phyloP scores from a whole-genome alignment of 2,888 invertebrate species.

The Pachliopta kotzebuea region DNA sequence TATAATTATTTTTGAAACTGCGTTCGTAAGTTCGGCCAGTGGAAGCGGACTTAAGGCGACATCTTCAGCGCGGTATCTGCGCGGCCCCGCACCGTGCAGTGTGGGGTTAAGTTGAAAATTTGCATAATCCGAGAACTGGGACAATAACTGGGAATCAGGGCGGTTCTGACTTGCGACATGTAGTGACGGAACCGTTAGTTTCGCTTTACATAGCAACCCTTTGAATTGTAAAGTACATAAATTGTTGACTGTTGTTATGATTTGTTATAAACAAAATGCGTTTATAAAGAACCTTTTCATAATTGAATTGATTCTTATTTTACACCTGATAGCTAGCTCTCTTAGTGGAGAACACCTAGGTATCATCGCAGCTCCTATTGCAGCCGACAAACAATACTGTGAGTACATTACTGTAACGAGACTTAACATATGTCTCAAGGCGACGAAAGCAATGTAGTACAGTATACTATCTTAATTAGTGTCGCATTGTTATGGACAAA shows the following conservation, averaged over 20 bases:
- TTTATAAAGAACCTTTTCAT: background rate
- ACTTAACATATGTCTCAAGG: no score
- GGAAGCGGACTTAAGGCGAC: slow-evolving; percentile 6
- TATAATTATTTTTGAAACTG: background rate
- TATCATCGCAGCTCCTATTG: no score
- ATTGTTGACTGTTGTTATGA: background rate
- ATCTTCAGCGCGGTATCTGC: slow-evolving; percentile 11
- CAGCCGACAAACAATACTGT: no score
- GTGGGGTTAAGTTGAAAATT: slow-evolving; percentile 28
- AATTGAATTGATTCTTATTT: no score
- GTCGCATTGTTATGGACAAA: no score
- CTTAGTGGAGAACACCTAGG: no score
- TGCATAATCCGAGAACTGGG: slow-evolving; percentile 29
- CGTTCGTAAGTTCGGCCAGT: slow-evolving; percentile 6
- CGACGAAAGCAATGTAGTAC: no score
- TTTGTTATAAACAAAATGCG: background rate
- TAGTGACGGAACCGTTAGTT: slow-evolving; percentile 7
- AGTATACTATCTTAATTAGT: no score
- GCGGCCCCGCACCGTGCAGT: background rate
- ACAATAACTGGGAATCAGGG: slow-evolving; percentile 18
- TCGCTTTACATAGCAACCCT: slow-evolving; percentile 10
- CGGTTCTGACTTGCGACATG: slow-evolving; percentile 17
- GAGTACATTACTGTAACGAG: no score
- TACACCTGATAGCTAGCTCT: no score
- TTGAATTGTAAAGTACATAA: slow-evolving; percentile 4